Base-by-base conservation (phyloP, 2,888 invertebrate genomes). In the Tetragonisca angustula region DNA sequence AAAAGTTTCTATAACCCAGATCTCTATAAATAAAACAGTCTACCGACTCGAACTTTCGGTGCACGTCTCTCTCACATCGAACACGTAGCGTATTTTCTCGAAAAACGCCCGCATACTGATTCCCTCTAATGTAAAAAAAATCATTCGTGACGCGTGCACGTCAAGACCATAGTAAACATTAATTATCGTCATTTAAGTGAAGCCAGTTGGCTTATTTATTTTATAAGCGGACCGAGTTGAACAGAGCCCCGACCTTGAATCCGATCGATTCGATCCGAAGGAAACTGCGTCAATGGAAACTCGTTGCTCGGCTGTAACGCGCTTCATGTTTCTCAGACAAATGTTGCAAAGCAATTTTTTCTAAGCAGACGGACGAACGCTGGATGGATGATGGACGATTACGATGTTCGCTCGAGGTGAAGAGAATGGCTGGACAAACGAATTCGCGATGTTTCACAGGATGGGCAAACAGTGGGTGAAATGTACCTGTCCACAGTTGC, bases 271-370 rank as follows among this genome's bases (percentile, higher is more conserved):
- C 79, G 76, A 62, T 62, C 56, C 70, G 52, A 71, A 70, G 56
- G 43, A 19, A 79, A 76, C 71, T 85, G 70, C 84, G 76, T 83
- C 79, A 74, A 74, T 64, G 74, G 64, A n/a, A n/a, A 74, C 83
- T 62, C 49, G 72, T 56, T 32, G 81, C 78, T 32, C 32, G 67
- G 76, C 79, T 82, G 83, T 79, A 79, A 79, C 83, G 76, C 50
- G 36, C 6, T 36, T 1, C 36, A 9, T 9, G 36, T 36, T 36
- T 32, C 4, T 32, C 32, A 32, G 36, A 36, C 36, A 21, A 6
- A 50, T 4, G 52, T 74, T 64, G 19, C 43, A 24, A 24, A 67
- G 43, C 52, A 74, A 9, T 36, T 36, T 36, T 9, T 9, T 9
- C 36, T 36, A 36, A 36, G 9, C 36, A 36, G 9, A 9, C 36